phyloP scores from a whole-genome alignment of 2,113 vertebrate species.

The Melanotaenia duboulayi region DNA sequence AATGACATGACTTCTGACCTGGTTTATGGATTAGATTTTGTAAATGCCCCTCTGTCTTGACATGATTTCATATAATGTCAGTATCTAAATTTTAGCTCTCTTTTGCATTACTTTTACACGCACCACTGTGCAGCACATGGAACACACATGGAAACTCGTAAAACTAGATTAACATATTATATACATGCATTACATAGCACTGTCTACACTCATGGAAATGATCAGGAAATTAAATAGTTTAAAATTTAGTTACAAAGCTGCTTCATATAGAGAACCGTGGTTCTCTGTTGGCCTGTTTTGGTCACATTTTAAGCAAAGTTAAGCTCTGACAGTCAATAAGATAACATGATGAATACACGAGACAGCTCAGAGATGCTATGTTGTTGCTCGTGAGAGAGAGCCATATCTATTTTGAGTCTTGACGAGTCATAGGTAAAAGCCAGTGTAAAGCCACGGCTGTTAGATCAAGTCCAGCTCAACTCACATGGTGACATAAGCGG shows the following conservation, averaged over 20 bases:
- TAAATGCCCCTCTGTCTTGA: background rate
- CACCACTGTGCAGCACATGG: background rate
- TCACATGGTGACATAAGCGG: background rate
- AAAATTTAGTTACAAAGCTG: background rate
- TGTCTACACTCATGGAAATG: background rate
- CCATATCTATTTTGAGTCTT: constrained; percentile 15
- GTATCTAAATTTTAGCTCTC: background rate
- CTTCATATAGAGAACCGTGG: background rate
- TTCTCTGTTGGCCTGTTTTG: background rate
- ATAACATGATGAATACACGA: background rate
- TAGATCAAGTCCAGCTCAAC: background rate
- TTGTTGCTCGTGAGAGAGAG: background rate
- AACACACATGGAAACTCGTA: background rate
- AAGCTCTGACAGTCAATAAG: background rate
- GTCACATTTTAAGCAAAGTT: background rate
- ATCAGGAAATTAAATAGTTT: background rate
- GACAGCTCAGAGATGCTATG: background rate
- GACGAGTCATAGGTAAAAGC: constrained; percentile 35
- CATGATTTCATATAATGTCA: background rate
- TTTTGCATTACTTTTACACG: background rate
- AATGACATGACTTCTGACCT: constrained; percentile 34
- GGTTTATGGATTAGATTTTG: background rate
- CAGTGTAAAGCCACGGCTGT: constrained; percentile 5
- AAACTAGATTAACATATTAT: constrained; percentile 24
- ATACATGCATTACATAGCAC: background rate